These are phyloP conservation scores for Hydrozoanthus tunicans DNA, from an alignment of 64 coral and sea anemone genomes.

Conservation along the genomic window DNA sequence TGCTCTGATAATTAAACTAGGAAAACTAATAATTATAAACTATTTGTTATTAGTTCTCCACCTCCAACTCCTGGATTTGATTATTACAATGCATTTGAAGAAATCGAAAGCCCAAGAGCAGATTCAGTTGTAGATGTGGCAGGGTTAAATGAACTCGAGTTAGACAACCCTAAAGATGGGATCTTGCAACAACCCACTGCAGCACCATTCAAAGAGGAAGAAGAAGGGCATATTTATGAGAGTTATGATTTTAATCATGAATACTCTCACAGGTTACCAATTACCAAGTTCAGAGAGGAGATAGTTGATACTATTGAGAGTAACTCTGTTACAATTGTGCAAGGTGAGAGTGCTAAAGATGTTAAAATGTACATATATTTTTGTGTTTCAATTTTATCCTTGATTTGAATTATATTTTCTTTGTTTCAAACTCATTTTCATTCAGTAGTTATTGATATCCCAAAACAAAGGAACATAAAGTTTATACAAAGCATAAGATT, in stretches of 20 bases:
- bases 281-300: constrained; percentile 77
- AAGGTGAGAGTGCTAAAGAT: constrained; percentile 51
- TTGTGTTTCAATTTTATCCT: too few species aligned
- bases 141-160: constrained; percentile 60
- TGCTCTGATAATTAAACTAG: too few species aligned
- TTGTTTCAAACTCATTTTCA: too few species aligned
- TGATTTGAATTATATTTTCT: too few species aligned
- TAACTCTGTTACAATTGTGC: constrained; percentile 89
- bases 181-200: constrained; percentile 47
- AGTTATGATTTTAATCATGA: constrained; percentile 94
- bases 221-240: constrained; percentile 91
- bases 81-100: constrained; percentile 21
- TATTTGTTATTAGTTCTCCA: constrained; percentile 40
- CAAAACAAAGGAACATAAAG: too few species aligned
- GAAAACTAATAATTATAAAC: not conserved
- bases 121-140: constrained; percentile 43
- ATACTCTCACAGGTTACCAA: constrained; percentile 82
- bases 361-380: not conserved
- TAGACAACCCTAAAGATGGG: constrained; percentile 53
- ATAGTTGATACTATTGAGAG: constrained; percentile 94
- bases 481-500: too few species aligned
- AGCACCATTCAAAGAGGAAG: constrained; percentile 81
- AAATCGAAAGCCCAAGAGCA: not conserved
- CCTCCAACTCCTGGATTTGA: constrained; percentile 52
- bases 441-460: too few species aligned